Base-by-base conservation (phyloP, 2,888 invertebrate species). In the Pterostichus madidus region DNA sequence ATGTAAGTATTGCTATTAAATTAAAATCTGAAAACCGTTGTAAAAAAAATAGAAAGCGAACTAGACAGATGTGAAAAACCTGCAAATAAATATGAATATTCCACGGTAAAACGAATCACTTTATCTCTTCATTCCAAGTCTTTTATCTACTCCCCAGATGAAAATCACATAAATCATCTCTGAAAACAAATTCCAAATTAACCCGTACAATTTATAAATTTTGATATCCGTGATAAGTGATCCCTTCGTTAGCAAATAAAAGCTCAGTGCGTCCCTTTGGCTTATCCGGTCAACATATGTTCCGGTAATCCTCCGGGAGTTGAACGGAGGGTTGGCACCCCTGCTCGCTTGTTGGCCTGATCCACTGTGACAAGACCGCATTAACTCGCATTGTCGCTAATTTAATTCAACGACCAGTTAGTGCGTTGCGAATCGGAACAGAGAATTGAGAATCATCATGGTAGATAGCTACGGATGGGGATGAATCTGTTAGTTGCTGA, bases 211-310 rank as follows among this genome's bases (percentile, higher is more conserved):
- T 61, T 78, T 61, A 78, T 78, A 78, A 78, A 56, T 78, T 61
- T 78, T 78, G 78, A 78, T 78, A 78, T 78, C 78, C 78, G 46
- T 78, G 78, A 78, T 78, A 78, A 78, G 78, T 61, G 61, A 78
- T 78, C 56, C 52, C 76, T 49, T 76, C 75, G 68, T 71, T 71
- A 71, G 68, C 68, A 71, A 71, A 71, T 71, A 71, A 71, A 44
- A 39, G 56, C 56, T 24, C 56, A 56, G 24, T 17, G 68, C 31
- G 17, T 44, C 52, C 68, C 68, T 53, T 75, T 8, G n/a, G 3
- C 53, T 46, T 49, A 52, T 32, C 32, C 35, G 31, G 31, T 52
- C 53, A 53, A 49, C 80, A 80, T 80, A 80, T 80, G 80, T 80
- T 80, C 53, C 80, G 10, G 73, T 80, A 80, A 49, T 52, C 53